Evolutionary conservation across 2,113 vertebrate species (phyloP), one percentile per base, ranked within the genome.

Genomic region (Nicator chloris): DNA sequence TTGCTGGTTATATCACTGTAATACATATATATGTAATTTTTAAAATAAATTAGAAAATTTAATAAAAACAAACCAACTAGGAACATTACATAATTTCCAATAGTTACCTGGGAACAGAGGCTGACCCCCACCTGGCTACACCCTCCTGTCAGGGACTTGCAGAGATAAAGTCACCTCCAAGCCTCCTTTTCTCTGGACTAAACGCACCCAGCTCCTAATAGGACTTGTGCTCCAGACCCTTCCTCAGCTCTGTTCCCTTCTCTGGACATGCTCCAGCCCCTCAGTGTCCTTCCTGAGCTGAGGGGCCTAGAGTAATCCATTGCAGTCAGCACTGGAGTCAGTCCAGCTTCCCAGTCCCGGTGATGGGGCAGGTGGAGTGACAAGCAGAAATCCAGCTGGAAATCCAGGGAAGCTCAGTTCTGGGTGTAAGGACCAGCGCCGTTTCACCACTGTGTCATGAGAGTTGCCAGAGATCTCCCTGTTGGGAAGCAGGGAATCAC

Each of bases 401-500:
- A 45, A 22, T 10, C 10, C 20, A 3, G 2, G 33, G 10, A 18
- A 11, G 15, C 26, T 18, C 23, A 2, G 30, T 23, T 33, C 51
- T 7, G 60, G 15, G 7, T 16, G 13, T 10, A 14, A 18, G 23
- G 39, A 16, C 33, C 51, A 26, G 49, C 0, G 0, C 71, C 11
- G 10, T 22, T 53, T 28, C 9, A 3, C 39, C 33, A 5, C 12
- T 47, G 10, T 1, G 1, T 20, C 27, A 0, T 1, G 2, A 31
- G 31, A 49, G 9, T 6, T 9, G 0, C 6, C 49, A 4, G 28
- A 33, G 10, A 23, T 14, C 5, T 16, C 22, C 18, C 37, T n/a
- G 5, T 16, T 10, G 4, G 8, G 33, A 35, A n/a, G 14, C 2
- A 1, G 3, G 17, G 15, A 15, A 9, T 21, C 3, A 3, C 5